Evolutionary conservation across 2,888 invertebrate genomes (phyloP).

Genomic region (Beris chalybata): DNA sequence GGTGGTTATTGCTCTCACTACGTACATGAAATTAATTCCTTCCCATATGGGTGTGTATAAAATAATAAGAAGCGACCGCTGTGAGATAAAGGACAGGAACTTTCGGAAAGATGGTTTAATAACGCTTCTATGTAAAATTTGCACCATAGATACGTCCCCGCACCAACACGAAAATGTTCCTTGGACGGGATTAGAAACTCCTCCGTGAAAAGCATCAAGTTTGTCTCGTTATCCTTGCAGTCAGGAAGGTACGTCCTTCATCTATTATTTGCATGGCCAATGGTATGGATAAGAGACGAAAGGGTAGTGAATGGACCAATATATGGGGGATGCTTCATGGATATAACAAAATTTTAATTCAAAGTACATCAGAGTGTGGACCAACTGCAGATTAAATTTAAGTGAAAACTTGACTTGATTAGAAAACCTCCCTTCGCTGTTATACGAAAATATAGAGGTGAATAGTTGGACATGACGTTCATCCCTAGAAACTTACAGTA

Average conservation of each 20-base stretch:
- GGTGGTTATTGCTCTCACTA: not conserved
- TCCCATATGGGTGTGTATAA: not conserved
- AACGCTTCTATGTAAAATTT: slow-evolving; percentile 1
- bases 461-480: slow-evolving; percentile 14
- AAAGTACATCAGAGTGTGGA: slow-evolving; percentile 32
- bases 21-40: not conserved
- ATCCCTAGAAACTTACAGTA: slow-evolving; percentile 24
- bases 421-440: slow-evolving; percentile 27
- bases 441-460: slow-evolving; percentile 11
- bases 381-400: slow-evolving; percentile 35
- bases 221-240: slow-evolving; percentile 12
- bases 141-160: not conserved
- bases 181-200: slow-evolving; percentile 24
- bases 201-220: slow-evolving; percentile 22
- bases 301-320: slow-evolving; percentile 12
- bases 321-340: slow-evolving; percentile 12
- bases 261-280: slow-evolving; percentile 28
- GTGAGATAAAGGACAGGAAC: not conserved
- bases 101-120: not conserved
- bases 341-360: slow-evolving; percentile 33
- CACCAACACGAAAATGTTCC: slow-evolving; percentile 9
- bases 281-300: slow-evolving; percentile 1
- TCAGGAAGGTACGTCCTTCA: slow-evolving; percentile 18
- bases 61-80: not conserved
- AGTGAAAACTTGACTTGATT: slow-evolving; percentile 36